phyloP scores from a whole-genome alignment of 2,113 vertebrate species.

The Caranx melampygus region DNA sequence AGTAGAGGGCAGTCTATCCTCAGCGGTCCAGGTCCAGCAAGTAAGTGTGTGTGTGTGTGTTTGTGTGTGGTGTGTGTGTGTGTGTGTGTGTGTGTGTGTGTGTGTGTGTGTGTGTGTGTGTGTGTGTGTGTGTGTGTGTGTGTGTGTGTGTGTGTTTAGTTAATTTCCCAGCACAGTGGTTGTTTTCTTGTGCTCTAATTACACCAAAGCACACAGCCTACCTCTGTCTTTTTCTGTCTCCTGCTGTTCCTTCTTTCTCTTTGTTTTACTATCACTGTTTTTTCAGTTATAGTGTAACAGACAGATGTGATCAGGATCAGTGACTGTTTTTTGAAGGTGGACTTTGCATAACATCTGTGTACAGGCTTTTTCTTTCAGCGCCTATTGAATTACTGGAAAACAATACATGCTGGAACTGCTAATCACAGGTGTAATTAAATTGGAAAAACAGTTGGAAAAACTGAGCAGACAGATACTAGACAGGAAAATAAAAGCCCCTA shows the following conservation, averaged over 20 bases:
- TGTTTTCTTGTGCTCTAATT: conserved; percentile 89
- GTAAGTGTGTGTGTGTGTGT: conserved; percentile 60
- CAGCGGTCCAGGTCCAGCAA: conserved; percentile 59
- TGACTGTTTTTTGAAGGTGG: conserved; percentile 87
- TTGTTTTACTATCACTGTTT: not conserved
- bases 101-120: conserved; percentile 53
- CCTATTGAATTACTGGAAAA: conserved; percentile 6
- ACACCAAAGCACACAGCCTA: conserved; percentile 79
- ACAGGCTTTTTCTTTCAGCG: not conserved
- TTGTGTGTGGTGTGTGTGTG: conserved; percentile 47
- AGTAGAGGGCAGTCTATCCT: conserved; percentile 85
- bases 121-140: conserved; percentile 62
- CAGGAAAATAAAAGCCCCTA: not conserved
- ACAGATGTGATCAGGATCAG: conserved; percentile 87
- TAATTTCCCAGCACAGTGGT: conserved; percentile 72
- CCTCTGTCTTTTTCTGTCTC: conserved; percentile 69
- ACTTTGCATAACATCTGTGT: conserved; percentile 54
- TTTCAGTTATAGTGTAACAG: conserved; percentile 73
- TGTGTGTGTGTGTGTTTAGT: conserved; percentile 69
- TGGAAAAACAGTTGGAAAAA: conserved; percentile 9
- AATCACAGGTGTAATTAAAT: conserved; percentile 30
- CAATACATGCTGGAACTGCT: conserved; percentile 20
- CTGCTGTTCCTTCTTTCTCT: conserved; percentile 5
- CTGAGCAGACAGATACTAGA: conserved; percentile 1
- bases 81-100: conserved; percentile 67